Base-by-base conservation (phyloP, 1,140 invertebrate species). In the Mya arenaria region DNA sequence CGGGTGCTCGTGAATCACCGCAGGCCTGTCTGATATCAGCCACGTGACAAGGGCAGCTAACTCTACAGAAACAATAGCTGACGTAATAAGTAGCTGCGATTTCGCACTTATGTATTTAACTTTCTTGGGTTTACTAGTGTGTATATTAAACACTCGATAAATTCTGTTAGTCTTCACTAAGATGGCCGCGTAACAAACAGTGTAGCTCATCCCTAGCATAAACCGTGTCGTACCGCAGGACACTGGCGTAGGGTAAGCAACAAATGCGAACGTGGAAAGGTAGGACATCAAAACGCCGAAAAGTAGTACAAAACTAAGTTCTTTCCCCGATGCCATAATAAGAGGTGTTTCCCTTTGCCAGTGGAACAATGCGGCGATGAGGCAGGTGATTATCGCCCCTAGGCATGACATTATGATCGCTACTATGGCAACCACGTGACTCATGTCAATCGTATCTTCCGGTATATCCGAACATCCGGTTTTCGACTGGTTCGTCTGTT, bases 81-180 rank as follows among this genome's bases (percentile, higher is more conserved):
- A 93, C 90, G 97, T 98, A 86, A 98, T 98, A 85, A 97, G 95
- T 28, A 99, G 93, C 91, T 98, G 97, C 0, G 97, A 98, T 86
- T 95, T 95, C 0, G 97, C 97, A 30, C 97, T 97, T 85, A 98
- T 98, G 90, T 97, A 97, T 17, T 95, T 96, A 6, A 97, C 97
- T 78, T 97, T 93, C 89, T 96, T 96, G 0, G 97, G 96, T 15
- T 96, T 97, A 77, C 96, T 95, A 89, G 96, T 97, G 2, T 94
- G 94, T 19, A 94, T 93, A 90, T 95, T 95, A 89, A 96, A 95
- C 56, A 96, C 96, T 62, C 96, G 91, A 2, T 95, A 95, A 71
- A 96, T 95, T 25, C 96, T 92, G 92, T 96, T 96, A 2, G 96
- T 96, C 92, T 96, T 96, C 15, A 95, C 95, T 32, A 96, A 93